Base-by-base conservation (phyloP, 1,140 invertebrate genomes). In the Nasonia longicornis region DNA sequence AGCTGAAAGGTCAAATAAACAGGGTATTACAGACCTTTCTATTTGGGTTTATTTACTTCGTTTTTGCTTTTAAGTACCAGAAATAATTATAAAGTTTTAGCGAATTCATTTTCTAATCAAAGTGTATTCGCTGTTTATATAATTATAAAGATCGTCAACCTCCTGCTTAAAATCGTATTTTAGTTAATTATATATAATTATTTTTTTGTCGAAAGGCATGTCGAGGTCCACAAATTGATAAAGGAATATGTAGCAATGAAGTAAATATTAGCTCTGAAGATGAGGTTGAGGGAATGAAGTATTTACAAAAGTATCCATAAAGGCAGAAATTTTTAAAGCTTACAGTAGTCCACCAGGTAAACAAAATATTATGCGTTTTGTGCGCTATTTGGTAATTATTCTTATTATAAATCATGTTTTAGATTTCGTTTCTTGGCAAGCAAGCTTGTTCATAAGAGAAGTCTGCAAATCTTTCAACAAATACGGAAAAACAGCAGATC, bases 201-300 rank as follows among this genome's bases (percentile, higher is more conserved):
- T 8, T 70, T 64, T 64, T 82, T 85, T 85, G 74, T 80, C 77
- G 88, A 16, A 71, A 93, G 92, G 92, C 93, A 64, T 93, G 93
- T 79, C 89, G 92, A 81, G 93, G 93, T 4, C 81, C 88, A 3
- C 86, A 88, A 78, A 81, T 91, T 0, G 93, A 93, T 84, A 45
- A 77, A n/a, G 92, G 92, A 26, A 52, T 75, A 11, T 4, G 22
- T 38, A 8, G 69, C 2, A 71, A 20, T 20, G 20, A 80, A 52
- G 38, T 31, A 48, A 31, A 8, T 29, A 67, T 1, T 38, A 42
- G 38, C 12, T 35, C 26, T 31, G 14, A 35, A 35, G 73, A 81
- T 63, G 71, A 64, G 45, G 31, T 22, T 29, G 70, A 80, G 31
- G 26, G 14, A 8, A 7, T 38, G 8, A 26, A 2, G 26, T 29